Evolutionary conservation across 2,113 vertebrate species (phyloP).

Genomic region (Lanius collurio): DNA sequence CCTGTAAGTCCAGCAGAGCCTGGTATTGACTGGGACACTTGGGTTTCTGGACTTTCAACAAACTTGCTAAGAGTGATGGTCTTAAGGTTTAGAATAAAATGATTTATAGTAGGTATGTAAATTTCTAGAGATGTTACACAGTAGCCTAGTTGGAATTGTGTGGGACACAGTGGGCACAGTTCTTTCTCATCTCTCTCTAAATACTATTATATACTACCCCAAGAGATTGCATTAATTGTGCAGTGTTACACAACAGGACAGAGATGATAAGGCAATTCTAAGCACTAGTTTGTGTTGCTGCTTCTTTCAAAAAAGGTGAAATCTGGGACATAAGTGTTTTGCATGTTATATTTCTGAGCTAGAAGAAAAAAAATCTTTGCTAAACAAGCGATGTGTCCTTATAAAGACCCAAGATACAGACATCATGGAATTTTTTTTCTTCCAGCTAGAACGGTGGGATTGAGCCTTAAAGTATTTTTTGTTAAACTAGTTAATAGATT

Average conservation of each 20-base stretch:
- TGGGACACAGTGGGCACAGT: background rate
- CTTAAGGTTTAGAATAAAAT: background rate
- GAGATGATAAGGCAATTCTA: background rate
- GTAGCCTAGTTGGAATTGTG: background rate
- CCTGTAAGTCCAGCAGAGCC: rapidly evolving
- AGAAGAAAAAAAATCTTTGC: background rate
- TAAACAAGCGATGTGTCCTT: background rate
- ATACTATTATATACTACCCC: background rate
- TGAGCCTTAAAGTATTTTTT: conserved; percentile 21
- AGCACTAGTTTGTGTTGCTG: background rate
- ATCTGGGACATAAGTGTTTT: background rate
- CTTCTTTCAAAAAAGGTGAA: background rate
- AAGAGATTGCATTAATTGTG: background rate
- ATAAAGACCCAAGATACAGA: background rate
- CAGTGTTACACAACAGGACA: background rate
- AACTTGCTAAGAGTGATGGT: background rate
- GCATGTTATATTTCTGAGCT: background rate
- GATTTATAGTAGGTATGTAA: background rate
- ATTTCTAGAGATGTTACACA: background rate
- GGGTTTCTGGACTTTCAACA: background rate
- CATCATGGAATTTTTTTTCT: background rate
- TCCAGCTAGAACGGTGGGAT: background rate
- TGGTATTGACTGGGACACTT: background rate
- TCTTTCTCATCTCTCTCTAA: background rate
- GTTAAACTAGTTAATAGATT: conserved; percentile 56